phyloP scores from a whole-genome alignment of 2,113 vertebrate genomes.

The Rhagologus leucostigma region DNA sequence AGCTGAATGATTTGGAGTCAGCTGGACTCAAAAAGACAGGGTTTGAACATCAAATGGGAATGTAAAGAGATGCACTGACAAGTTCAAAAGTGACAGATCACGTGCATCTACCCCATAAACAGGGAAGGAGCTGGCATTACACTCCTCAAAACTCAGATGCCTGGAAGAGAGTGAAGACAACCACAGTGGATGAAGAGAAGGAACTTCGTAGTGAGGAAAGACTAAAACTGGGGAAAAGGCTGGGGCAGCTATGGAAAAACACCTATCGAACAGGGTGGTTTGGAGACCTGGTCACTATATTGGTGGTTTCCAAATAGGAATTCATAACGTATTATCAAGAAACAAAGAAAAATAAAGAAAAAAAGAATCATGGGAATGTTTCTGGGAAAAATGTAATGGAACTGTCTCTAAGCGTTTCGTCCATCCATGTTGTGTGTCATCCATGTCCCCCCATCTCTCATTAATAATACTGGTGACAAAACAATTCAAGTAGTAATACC shows the following conservation, averaged over 20 bases:
- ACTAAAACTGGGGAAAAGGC: neutral
- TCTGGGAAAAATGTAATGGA: neutral
- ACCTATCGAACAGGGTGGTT: neutral
- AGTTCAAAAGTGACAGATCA: neutral
- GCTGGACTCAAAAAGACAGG: neutral
- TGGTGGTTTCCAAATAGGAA: neutral
- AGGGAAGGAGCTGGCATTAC: neutral
- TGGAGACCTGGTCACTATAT: neutral
- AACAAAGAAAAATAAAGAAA: neutral
- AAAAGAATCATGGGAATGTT: neutral
- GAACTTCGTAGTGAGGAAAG: neutral
- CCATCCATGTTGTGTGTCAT: too few species aligned
- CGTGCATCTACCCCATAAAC: neutral
- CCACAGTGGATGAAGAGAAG: neutral
- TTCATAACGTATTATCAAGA: neutral
- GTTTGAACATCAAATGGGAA: neutral
- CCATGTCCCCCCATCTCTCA: too few species aligned
- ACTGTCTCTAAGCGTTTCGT: neutral
- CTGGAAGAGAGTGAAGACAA: neutral
- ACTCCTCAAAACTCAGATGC: neutral
- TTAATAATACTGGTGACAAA: neutral
- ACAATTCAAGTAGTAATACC: neutral
- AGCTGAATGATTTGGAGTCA: neutral
- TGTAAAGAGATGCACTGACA: neutral
- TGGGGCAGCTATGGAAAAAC: neutral